Evolutionary conservation across 2,888 invertebrate genomes (phyloP), one percentile per base, ranked within the genome.

Genomic region (Choristoneura rosaceana): DNA sequence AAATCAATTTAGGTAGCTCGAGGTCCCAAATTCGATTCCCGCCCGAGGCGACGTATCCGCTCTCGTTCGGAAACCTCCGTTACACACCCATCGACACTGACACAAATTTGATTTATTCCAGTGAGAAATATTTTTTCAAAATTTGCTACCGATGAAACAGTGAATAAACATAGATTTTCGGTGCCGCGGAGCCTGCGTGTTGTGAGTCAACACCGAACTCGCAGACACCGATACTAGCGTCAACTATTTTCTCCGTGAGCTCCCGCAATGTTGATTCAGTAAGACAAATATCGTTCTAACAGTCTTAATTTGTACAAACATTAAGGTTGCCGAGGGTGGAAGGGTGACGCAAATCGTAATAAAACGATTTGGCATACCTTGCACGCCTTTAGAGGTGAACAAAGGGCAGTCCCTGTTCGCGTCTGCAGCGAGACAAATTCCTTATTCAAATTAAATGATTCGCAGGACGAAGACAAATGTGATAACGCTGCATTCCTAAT

Each of bases 1-100:
- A 92, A 93, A 92, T 92, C 93, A 92, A 93, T 92, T 93, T 91
- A 81, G 83, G 84, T 84, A 80, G 87, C 86, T 87, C 86, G 84
- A 87, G 90, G 88, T 87, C 87, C 84, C 83, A 92, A 92, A 93
- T 91, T 92, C 87, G 93, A 93, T 92, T 91, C 92, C 86, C 87
- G 84, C 84, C 81, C 80, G 76, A 80, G 85, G 87, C 88, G 87
- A 82, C 80, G 84, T 84, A 89, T 88, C 84, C 85, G 81, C 81
- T 82, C 84, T 81, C 82, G 81, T 83, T 82, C 83, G 87, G 87
- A 84, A 87, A 86, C 84, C 84, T 82, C 84, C 82, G 84, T 86
- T 84, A 82, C 81, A 87, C 83, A 84, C 82, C 86, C 82, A 87
- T 83, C 83, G 87, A 79, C 84, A 86, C 84, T 77, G 87, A 82